Conservation (phyloP, 2,888 invertebrate genomes). For the Hoplodrina blanda region DNA sequence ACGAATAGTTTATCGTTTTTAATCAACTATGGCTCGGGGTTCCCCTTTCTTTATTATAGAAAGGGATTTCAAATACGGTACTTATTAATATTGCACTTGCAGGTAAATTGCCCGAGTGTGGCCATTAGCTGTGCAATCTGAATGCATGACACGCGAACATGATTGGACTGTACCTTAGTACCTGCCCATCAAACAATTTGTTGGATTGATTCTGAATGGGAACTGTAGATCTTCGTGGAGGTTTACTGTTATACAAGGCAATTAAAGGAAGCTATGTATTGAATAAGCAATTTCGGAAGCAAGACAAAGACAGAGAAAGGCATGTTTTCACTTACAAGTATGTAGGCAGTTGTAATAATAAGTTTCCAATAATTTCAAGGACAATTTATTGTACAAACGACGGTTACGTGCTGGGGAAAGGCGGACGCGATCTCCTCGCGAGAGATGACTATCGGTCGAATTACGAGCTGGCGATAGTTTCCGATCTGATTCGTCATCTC, state of each 20-base stretch:
- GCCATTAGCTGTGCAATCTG: conserved; percentile 30
- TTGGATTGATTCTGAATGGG: not conserved
- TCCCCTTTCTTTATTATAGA: conserved; percentile 6
- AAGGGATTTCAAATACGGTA: conserved; percentile 45
- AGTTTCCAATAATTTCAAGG: conserved; percentile 66
- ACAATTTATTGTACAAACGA: conserved; percentile 62
- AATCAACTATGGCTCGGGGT: conserved; percentile 7
- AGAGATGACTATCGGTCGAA: conserved; percentile 61
- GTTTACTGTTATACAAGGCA: not conserved
- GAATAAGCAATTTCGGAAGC: conserved; percentile 8
- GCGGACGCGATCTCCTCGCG: conserved; percentile 61
- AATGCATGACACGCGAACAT: conserved; percentile 18
- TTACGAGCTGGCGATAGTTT: conserved; percentile 63
- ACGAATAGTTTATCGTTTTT: not conserved
- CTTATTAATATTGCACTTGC: conserved; percentile 49
- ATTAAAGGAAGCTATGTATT: not conserved
- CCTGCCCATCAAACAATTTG: conserved; percentile 8
- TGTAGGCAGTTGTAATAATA: not conserved
- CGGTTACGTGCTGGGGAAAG: conserved; percentile 63
- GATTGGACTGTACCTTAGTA: not conserved
- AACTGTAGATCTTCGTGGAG: not conserved
- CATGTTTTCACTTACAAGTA: conserved; percentile 37
- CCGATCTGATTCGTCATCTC: conserved; percentile 67
- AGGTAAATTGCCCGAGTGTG: conserved; percentile 37
- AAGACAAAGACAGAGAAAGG: conserved; percentile 34